Base-by-base conservation (phyloP, 1,140 invertebrate genomes). In the Conus betulinus region DNA sequence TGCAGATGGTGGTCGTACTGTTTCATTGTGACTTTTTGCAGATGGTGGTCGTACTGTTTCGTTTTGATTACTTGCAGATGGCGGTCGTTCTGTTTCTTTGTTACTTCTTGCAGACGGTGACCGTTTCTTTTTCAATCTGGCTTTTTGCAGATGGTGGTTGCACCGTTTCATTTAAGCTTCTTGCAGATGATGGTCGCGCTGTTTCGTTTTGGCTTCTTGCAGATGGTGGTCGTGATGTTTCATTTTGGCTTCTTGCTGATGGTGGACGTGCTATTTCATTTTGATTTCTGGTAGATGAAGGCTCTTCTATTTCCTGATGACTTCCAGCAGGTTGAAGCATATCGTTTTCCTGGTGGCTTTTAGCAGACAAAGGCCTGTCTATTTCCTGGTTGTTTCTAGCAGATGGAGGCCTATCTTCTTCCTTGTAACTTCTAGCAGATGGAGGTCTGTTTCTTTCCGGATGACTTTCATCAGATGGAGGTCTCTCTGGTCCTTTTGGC, bases 301-400 rank as follows among this genome's bases (percentile, higher is more conserved):
- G 74, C n/a, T 5, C n/a, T n/a, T 78, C 74, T 78, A 11, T n/a
- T 78, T 78, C 27, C 27, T 78, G 74, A 5, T 78, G 74, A 78
- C 74, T 78, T n/a, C 74, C n/a, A 39, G 74, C 74, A 78, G 74
- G n/a, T 39, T 11, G 74, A 78, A 10, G 74, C n/a, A 11, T 78
- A 20, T 78, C 74, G 11, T 15, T 10, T 78, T 78, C 27, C n/a
- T 78, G 11, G 8, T 78, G 74, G n/a, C 74, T 78, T n/a, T 23
- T 78, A 39, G 74, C 74, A 78, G 74, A 78, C n/a, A 23, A 23
- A 78, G 74, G 74, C n/a, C 74, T 78, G 10, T 78, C 74, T 78
- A 11, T n/a, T 3, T 78, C 27, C 27, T 63, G 60, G 17, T 78
- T 2, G n/a, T 5, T 78, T n/a, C 74, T 78, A 39, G 74, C 74